These are phyloP conservation scores for Mus caroli DNA, from an alignment of 2,797 vertebrate genomes.

Conservation along the genomic window DNA sequence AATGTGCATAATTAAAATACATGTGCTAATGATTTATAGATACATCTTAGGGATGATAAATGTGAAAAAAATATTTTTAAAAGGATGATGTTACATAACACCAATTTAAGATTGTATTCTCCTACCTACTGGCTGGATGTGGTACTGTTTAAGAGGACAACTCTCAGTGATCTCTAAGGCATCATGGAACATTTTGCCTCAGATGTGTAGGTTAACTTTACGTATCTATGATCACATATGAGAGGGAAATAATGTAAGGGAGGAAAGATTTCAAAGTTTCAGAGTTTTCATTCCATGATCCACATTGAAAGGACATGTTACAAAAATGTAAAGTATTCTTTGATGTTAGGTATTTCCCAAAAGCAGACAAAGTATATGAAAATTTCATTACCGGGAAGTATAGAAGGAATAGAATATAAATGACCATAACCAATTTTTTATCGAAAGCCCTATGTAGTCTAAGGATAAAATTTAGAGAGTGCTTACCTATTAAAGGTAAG, in stretches of 20 bases:
- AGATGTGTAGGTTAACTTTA: background rate
- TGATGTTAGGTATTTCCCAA: conserved; percentile 53
- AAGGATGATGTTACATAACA: background rate
- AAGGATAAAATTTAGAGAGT: background rate
- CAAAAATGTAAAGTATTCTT: conserved; percentile 51
- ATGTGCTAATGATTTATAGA: conserved; percentile 19
- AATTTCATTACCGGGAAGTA: conserved; percentile 45
- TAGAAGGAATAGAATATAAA: conserved; percentile 13
- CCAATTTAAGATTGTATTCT: conserved; percentile 8
- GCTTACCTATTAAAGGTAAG: background rate
- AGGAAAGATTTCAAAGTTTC: background rate
- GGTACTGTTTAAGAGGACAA: background rate
- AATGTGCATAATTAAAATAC: conserved; percentile 4
- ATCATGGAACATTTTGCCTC: background rate
- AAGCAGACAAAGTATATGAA: conserved; percentile 56
- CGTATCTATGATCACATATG: background rate
- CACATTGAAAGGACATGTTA: conserved; percentile 24
- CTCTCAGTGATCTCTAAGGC: background rate
- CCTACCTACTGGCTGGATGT: background rate
- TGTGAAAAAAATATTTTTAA: background rate
- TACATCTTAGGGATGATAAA: conserved; percentile 12
- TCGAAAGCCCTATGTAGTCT: background rate
- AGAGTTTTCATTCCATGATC: background rate
- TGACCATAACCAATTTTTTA: conserved; percentile 34
- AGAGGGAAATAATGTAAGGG: background rate